These are phyloP conservation scores for Myotis lucifugus DNA, from an alignment of 2,113 vertebrate species.

Conservation along the genomic window DNA sequence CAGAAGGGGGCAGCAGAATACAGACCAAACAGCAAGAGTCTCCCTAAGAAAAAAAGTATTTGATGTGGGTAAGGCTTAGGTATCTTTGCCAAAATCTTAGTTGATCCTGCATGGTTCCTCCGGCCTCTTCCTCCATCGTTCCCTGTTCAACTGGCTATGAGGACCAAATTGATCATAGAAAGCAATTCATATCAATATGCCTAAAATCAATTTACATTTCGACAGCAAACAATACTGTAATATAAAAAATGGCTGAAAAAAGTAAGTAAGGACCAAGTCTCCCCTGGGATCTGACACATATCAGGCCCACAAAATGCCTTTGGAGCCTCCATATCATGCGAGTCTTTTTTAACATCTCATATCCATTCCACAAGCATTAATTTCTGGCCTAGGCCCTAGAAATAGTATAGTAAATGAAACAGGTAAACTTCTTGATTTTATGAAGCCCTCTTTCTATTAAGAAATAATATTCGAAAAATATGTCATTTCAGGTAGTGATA, in stretches of 20 bases:
- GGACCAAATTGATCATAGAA: not conserved
- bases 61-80: not conserved
- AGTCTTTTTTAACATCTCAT: not conserved
- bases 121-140: not conserved
- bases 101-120: not conserved
- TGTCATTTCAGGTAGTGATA: not conserved
- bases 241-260: not conserved
- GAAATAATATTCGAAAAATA: not conserved
- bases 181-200: not conserved
- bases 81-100: not conserved
- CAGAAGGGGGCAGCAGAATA: conserved; percentile 67
- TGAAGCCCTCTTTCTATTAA: not conserved
- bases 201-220: not conserved
- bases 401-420: not conserved
- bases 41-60: not conserved
- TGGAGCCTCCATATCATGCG: not conserved
- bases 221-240: not conserved
- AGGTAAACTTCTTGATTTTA: not conserved
- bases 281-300: too few species aligned
- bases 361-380: not conserved
- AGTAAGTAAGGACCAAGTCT: not conserved
- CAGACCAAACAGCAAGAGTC: fast-evolving
- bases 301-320: not conserved
- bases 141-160: not conserved
- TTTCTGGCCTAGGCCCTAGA: not conserved